phyloP scores from a whole-genome alignment of 2,113 vertebrate genomes.

The Panurus biarmicus region DNA sequence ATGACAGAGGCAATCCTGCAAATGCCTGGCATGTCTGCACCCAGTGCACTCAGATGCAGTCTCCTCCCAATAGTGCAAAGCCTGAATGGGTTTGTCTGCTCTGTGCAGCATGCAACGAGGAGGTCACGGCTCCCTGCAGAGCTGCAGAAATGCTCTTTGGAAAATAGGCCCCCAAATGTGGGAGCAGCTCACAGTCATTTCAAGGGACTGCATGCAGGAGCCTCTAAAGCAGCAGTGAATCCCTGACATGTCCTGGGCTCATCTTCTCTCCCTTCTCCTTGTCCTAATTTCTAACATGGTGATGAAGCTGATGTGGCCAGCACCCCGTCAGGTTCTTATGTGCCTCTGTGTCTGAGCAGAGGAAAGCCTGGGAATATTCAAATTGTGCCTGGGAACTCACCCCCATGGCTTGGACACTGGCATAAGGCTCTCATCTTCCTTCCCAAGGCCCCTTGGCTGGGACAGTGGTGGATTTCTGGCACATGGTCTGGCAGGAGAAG shows the following conservation, averaged over 20 bases:
- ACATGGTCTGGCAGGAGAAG: conserved; percentile 67
- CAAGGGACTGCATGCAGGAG: not conserved
- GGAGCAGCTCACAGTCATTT: not conserved
- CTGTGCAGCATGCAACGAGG: not conserved
- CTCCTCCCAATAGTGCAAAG: rapidly evolving
- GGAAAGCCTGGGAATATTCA: not conserved
- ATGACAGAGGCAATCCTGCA: not conserved
- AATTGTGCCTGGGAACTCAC: not conserved
- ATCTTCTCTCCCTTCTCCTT: not conserved
- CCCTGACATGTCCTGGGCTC: rapidly evolving
- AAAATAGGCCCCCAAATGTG: not conserved
- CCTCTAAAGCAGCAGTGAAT: not conserved
- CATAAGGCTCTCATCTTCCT: not conserved
- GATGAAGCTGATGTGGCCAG: not conserved
- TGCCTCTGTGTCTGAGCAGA: not conserved
- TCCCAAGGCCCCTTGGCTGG: conserved; percentile 45
- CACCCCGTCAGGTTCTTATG: not conserved
- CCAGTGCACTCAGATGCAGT: rapidly evolving
- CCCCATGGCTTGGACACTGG: not conserved
- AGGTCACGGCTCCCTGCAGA: not conserved
- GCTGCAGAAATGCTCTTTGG: not conserved
- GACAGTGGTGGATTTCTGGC: conserved; percentile 61
- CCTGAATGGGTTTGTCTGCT: not conserved
- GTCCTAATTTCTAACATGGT: not conserved
- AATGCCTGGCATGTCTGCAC: not conserved